Percentiles rank a stretch among this genome's conserved stretches.
These are phyloP conservation scores for Oophaga sylvatica DNA, from an alignment of 2,797 vertebrate genomes.

Conservation along the genomic window DNA sequence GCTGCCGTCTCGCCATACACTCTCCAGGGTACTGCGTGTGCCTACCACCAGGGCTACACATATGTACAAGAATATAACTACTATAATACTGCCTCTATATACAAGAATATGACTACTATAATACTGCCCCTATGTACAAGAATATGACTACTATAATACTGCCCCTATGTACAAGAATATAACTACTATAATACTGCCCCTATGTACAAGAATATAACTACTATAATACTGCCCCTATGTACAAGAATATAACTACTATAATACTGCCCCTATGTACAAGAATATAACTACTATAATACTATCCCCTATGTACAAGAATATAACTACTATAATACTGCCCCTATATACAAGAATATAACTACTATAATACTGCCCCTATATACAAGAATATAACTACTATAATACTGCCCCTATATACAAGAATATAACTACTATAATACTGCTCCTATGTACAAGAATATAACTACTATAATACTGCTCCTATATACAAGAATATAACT, in stretches of 20 bases:
- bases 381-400: no score
- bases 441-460: no score
- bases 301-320: no score
- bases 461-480: no score
- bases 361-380: no score
- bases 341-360: no score
- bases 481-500: no score
- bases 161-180: slow-evolving; percentile 6
- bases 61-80: slow-evolving; percentile 14
- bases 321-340: slow-evolving; percentile 24
- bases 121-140: background rate
- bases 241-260: slow-evolving; percentile 14
- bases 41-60: no score
- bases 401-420: no score
- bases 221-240: background rate
- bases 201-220: slow-evolving; percentile 14
- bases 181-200: background rate
- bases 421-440: no score
- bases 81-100: background rate
- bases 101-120: slow-evolving; percentile 12
- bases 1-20: no score
- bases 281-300: slow-evolving; percentile 14
- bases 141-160: background rate
- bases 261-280: background rate
- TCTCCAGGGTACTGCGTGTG: no score